Base-by-base conservation (phyloP, 2,888 invertebrate genomes). In the Agriopis aurantiaria region DNA sequence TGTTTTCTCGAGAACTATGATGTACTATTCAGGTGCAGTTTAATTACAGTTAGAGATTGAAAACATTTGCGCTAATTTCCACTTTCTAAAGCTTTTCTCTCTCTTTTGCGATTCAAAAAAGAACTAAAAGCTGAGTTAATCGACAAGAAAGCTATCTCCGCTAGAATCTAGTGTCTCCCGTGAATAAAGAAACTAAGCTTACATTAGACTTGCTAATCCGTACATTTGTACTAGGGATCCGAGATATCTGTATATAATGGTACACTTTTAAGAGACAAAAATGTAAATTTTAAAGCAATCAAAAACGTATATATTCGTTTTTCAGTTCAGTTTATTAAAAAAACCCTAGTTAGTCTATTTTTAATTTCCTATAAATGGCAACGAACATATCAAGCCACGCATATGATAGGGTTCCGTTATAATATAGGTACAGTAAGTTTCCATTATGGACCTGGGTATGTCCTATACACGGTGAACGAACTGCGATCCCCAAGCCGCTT, bases 141-240 rank as follows among this genome's bases (percentile, higher is more conserved):
- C 59, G 63, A 53, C 52, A 59, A 64, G 68, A 58, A 43, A 59
- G 51, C 67, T 63, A 55, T 14, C 60, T 61, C n/a, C 8, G 57
- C 2, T 43, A 66, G 66, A 68, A 56, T 33, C 57, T 58, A 57
- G 62, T 43, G 59, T 58, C 71, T 71, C 61, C 23, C 52, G 53
- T 33, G 68, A 72, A 70, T 70, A 68, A 72, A 73, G 73, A 67
- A 70, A 72, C 75, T 73, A 69, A 71, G 66, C 61, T 57, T 52
- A 68, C 62, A 75, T 75, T 66, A 57, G 68, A 73, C 72, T 75
- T 73, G 73, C 72, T 70, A 75, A 75, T 75, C 60, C 12, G 52
- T 14, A 58, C 65, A 68, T 69, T 71, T 68, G 65, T 56, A 71
- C 64, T 63, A 64, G 71, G 71, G 68, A 57, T 65, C 70, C 67